A percentile compares a stretch with the other conserved stretches of the same genome.
Evolutionary conservation across 2,888 invertebrate genomes (phyloP).

Genomic region (Stenotaenia linearis): DNA sequence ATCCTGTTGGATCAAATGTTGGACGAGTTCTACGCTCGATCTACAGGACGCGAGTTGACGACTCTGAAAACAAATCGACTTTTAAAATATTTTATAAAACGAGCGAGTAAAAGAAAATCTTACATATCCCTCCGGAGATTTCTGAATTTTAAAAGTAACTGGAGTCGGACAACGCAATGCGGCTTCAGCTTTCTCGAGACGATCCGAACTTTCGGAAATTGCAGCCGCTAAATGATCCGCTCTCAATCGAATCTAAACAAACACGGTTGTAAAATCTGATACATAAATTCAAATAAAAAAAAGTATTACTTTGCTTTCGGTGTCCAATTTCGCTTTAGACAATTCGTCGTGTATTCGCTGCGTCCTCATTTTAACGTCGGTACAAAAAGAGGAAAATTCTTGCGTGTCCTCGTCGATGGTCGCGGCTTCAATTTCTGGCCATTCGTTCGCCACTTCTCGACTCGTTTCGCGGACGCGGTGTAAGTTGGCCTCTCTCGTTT

Average conservation of each 20-base stretch:
- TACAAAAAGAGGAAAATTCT: not conserved
- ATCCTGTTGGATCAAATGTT: constrained; percentile 70
- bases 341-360: not conserved
- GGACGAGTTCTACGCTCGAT: constrained; percentile 72
- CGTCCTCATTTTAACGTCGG: not conserved
- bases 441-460: not conserved
- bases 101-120: no score
- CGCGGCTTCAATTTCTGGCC: not conserved
- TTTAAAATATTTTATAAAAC: no score
- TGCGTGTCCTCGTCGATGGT: not conserved
- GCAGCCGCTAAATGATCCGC: constrained; percentile 59
- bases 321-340: constrained; percentile 53
- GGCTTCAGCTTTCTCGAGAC: constrained; percentile 61
- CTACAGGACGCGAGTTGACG: constrained; percentile 71
- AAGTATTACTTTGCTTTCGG: constrained; percentile 48
- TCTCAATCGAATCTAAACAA: not conserved
- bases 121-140: constrained; percentile 37
- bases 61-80: constrained; percentile 54
- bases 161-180: constrained; percentile 36
- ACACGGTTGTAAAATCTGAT: no score
- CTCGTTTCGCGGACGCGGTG: not conserved
- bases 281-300: no score
- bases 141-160: constrained; percentile 35
- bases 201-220: constrained; percentile 62
- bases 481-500: not conserved